Conservation (phyloP, 2,113 vertebrate genomes). For the Tachuris rubrigastra region DNA sequence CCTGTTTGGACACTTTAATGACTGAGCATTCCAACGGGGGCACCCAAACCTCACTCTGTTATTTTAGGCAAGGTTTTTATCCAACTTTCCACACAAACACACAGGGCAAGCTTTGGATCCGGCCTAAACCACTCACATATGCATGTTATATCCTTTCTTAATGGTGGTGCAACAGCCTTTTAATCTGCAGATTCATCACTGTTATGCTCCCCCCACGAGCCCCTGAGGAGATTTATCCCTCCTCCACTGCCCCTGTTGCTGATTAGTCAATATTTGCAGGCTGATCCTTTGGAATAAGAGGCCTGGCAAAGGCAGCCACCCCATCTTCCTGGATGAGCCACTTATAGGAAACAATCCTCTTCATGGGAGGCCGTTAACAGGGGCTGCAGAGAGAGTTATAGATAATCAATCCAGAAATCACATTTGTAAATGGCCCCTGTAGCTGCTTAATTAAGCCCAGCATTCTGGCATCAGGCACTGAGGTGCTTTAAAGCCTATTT, state of each 20-base stretch:
- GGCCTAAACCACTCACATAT: not conserved
- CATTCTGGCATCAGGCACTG: constrained; percentile 1
- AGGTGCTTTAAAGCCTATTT: not conserved
- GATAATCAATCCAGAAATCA: constrained; percentile 52
- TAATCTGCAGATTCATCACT: constrained; percentile 22
- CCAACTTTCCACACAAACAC: not conserved
- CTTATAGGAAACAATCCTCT: constrained; percentile 5
- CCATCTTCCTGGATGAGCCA: not conserved
- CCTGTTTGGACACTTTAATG: not conserved
- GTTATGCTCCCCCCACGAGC: not conserved
- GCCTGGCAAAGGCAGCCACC: not conserved
- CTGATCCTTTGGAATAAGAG: not conserved
- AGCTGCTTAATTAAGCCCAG: constrained; percentile 59
- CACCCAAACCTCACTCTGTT: not conserved
- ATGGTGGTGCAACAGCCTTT: not conserved
- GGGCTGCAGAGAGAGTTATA: constrained; percentile 27
- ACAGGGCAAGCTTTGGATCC: not conserved
- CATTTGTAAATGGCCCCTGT: constrained; percentile 39
- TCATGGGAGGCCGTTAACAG: not conserved
- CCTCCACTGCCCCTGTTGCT: not conserved
- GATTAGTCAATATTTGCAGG: constrained; percentile 3
- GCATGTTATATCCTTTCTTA: not conserved
- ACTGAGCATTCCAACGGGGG: not conserved
- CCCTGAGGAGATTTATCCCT: not conserved
- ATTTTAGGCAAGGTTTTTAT: not conserved